Percentiles rank a stretch among this genome's conserved stretches.
Evolutionary conservation across 2,113 vertebrate species (phyloP).

Genomic region (Ascaphus truei): DNA sequence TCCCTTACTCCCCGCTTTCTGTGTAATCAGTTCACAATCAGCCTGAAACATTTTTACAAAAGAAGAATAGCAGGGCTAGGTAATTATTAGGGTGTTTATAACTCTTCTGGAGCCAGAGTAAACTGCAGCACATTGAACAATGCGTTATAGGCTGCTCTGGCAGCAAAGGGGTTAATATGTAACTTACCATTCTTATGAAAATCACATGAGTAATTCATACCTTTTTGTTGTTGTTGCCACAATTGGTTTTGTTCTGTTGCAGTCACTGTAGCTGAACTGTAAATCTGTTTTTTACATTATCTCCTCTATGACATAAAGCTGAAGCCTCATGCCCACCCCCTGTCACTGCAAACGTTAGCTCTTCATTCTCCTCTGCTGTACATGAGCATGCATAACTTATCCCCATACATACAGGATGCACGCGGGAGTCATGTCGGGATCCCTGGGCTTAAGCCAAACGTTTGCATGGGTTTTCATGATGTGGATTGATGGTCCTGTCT

Average conservation of each 20-base stretch:
- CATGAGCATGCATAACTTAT: background rate
- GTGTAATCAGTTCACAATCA: no score
- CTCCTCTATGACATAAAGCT: background rate
- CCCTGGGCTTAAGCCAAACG: slow-evolving; percentile 10
- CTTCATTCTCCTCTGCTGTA: background rate
- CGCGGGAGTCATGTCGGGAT: background rate
- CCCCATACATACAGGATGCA: background rate
- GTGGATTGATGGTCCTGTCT: slow-evolving; percentile 27
- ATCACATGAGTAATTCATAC: no score
- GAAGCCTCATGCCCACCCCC: background rate
- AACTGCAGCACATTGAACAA: no score
- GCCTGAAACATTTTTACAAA: no score
- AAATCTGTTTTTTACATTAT: slow-evolving; percentile 6
- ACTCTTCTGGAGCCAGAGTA: no score
- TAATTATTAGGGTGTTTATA: no score
- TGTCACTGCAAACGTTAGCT: background rate
- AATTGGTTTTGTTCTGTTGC: background rate
- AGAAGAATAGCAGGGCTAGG: no score
- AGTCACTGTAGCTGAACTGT: background rate
- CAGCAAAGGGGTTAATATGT: no score
- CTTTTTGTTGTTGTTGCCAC: background rate
- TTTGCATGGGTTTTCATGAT: slow-evolving; percentile 4
- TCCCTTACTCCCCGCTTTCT: no score
- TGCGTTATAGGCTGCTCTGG: no score
- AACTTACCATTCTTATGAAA: no score